Conservation (phyloP, 2,797 vertebrate genomes). For the Gobionotothen gibberifrons region DNA sequence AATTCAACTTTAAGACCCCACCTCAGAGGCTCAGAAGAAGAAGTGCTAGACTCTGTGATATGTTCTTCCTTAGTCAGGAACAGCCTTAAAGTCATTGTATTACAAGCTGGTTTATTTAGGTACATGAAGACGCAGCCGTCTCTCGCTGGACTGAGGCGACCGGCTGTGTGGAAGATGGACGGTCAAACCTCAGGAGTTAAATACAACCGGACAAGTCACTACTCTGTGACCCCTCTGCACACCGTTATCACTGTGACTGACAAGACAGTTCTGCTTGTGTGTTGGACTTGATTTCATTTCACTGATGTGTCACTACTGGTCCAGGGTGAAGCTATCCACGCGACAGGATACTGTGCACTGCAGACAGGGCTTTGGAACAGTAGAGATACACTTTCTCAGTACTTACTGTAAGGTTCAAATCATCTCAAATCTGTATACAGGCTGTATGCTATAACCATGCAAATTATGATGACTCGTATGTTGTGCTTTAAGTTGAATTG, state of each 20-base stretch:
- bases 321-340: constrained; percentile 46
- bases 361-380: constrained; percentile 6
- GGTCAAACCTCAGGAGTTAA: constrained; percentile 21
- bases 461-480: constrained; percentile 10
- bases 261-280: constrained; percentile 26
- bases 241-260: constrained; percentile 78
- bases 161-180: constrained; percentile 22
- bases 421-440: not conserved
- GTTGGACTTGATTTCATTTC: constrained; percentile 48
- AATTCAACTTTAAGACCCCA: constrained; percentile 7
- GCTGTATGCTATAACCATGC: constrained; percentile 18
- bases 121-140: constrained; percentile 49
- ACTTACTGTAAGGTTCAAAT: not conserved
- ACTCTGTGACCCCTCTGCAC: constrained; percentile 47
- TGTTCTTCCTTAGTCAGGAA: constrained; percentile 42
- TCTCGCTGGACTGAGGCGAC: constrained; percentile 33
- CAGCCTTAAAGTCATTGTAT: constrained; percentile 55
- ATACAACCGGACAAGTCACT: constrained; percentile 26
- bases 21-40: not conserved
- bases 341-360: constrained; percentile 2
- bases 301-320: constrained; percentile 50
- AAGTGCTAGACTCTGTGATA: constrained; percentile 16
- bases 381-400: not conserved
- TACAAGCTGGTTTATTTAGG: constrained; percentile 67
- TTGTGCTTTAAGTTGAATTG: not conserved